Base-by-base conservation (phyloP, 2,113 vertebrate genomes). In the Hippocampus comes region DNA sequence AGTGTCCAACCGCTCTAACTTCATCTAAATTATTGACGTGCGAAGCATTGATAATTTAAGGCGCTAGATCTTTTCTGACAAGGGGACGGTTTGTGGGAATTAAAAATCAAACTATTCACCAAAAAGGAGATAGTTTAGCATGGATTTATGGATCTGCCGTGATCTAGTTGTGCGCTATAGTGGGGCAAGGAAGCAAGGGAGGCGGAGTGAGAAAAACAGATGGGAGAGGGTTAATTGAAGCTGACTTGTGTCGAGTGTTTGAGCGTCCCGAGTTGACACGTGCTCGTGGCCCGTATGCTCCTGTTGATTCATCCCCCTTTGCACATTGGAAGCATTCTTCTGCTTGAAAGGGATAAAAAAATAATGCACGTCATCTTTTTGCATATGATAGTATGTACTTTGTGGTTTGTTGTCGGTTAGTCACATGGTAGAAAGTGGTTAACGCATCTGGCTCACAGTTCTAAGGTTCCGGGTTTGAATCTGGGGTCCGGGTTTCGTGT, bases 201-300 rank as follows among this genome's bases (percentile, higher is more conserved):
- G 55, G 55, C 27, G 71, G 70, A 77, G 46, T 53, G 76, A 74
- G 73, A 77, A 74, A 60, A 78, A 83, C 85, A 86, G 81, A 88
- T 80, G 83, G 80, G 64, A 78, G 76, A 78, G 82, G 82, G 84
- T 88, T 87, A 74, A 89, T 83, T 84, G 84, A 82, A 86, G 82
- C 46, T 85, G 87, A 91, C 85, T 84, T 84, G 80, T 72, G 87
- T 87, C 82, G 78, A 70, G 78, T 83, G 80, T 82, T 84, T 82
- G 69, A 63, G 65, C 81, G 84, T 86, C 76, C 88, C 75, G 63
- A 74, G 76, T 80, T 86, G 83, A 85, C 81, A 79, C 23, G 14
- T 59, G 17, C 48, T 74, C 73, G 73, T 68, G 43, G 23, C 78
- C 78, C 82, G 84, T 88, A 82, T 87, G 80, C 59, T 85, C 6